Evolutionary conservation across 2,797 vertebrate genomes (phyloP).

Genomic region (Acanthurus leucopareius): DNA sequence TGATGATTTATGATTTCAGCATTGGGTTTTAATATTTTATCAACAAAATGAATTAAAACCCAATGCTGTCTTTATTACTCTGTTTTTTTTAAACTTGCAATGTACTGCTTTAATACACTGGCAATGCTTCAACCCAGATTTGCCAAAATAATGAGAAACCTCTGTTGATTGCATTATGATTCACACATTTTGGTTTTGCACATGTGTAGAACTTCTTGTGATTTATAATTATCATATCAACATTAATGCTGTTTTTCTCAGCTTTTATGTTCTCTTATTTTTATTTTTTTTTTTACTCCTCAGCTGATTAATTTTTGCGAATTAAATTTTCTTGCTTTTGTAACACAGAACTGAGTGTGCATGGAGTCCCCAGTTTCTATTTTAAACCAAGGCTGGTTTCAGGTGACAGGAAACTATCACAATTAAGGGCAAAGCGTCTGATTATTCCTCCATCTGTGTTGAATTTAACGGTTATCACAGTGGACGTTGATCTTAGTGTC

Average conservation of each 20-base stretch:
- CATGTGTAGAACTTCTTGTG: not conserved
- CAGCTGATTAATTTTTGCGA: not conserved
- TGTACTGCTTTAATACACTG: not conserved
- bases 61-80: too few species aligned
- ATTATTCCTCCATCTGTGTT: slow-evolving; percentile 83
- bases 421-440: slow-evolving; percentile 72
- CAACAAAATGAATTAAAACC: too few species aligned
- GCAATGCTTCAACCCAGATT: slow-evolving; percentile 9
- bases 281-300: not conserved
- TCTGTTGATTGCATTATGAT: not conserved
- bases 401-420: slow-evolving; percentile 77
- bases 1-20: slow-evolving; percentile 11
- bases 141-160: not conserved
- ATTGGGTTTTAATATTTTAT: not conserved
- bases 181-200: not conserved
- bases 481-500: slow-evolving; percentile 68
- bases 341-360: slow-evolving; percentile 19
- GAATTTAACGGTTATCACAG: slow-evolving; percentile 79
- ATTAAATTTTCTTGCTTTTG: slow-evolving; percentile 1
- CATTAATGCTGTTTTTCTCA: not conserved
- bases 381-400: slow-evolving; percentile 62
- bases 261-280: not conserved
- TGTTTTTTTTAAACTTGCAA: not conserved
- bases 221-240: not conserved
- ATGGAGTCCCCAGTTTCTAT: slow-evolving; percentile 24